Evolutionary conservation across 2,888 invertebrate species (phyloP).

Genomic region (Ethmia dodecea): DNA sequence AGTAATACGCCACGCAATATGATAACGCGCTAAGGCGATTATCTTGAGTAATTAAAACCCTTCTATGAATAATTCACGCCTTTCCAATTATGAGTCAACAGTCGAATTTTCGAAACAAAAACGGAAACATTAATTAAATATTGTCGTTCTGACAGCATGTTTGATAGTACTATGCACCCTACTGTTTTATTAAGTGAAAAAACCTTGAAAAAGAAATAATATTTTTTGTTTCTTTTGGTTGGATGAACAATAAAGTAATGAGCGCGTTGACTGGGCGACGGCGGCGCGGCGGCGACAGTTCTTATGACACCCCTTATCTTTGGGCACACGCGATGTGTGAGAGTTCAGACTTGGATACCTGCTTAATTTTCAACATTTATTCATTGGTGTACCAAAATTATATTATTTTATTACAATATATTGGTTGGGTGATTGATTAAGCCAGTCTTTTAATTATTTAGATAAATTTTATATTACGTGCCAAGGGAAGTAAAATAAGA

Average conservation of each 20-base stretch:
- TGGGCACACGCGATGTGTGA: slow-evolving; percentile 58
- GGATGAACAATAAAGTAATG: slow-evolving; percentile 69
- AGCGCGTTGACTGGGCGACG: slow-evolving; percentile 46
- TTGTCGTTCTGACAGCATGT: neutral
- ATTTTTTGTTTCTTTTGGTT: slow-evolving; percentile 42
- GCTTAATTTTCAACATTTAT: too few species aligned
- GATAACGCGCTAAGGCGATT: slow-evolving; percentile 43
- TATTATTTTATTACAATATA: too few species aligned
- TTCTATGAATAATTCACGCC: slow-evolving; percentile 38
- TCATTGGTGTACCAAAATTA: too few species aligned
- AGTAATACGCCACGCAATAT: slow-evolving; percentile 62
- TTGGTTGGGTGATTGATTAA: too few species aligned
- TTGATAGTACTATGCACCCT: neutral
- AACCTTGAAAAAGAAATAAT: neutral
- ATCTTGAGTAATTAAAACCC: slow-evolving; percentile 56
- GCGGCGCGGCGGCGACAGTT: slow-evolving; percentile 50
- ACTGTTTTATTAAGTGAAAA: neutral
- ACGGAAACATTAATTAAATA: slow-evolving; percentile 11
- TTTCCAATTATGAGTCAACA: slow-evolving; percentile 19
- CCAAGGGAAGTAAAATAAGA: too few species aligned
- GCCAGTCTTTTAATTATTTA: too few species aligned
- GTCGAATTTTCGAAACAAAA: slow-evolving; percentile 8
- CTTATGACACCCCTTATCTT: slow-evolving; percentile 70
- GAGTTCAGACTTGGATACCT: too few species aligned
- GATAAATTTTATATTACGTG: too few species aligned